Conservation (phyloP, 30 jellyfish, hydroid and myxozoan species). For the Clytia hemisphaerica region DNA sequence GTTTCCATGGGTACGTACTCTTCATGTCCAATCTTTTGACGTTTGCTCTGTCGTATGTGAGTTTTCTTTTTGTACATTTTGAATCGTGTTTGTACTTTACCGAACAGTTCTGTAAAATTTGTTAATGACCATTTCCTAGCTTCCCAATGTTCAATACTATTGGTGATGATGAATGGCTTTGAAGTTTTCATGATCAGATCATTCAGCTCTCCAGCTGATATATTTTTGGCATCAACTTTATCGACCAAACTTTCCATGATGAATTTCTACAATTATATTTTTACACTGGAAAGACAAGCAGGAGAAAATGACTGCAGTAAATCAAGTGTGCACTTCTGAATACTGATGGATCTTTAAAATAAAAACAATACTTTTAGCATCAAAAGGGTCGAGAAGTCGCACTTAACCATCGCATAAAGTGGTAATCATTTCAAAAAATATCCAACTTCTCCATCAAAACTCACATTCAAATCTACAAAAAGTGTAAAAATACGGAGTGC, state of each 20-base stretch:
- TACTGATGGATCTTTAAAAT: too few relatives aligned
- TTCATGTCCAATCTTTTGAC: conserved; percentile 11
- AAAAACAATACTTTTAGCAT: too few relatives aligned
- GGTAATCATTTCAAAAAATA: too few relatives aligned
- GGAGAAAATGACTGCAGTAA: too few relatives aligned
- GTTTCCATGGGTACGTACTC: conserved; percentile 48
- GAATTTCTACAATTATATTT: neutral
- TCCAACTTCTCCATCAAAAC: too few relatives aligned
- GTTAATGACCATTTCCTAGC: conserved; percentile 51
- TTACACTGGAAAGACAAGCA: too few relatives aligned
- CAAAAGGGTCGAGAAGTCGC: too few relatives aligned
- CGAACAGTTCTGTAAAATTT: conserved; percentile 21
- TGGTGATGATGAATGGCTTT: conserved; percentile 44
- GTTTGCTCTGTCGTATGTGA: neutral
- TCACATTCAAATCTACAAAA: too few relatives aligned
- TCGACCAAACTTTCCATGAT: neutral
- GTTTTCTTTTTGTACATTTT: conserved; percentile 20
- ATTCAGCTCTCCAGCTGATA: conserved; percentile 8
- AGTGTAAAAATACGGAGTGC: too few relatives aligned
- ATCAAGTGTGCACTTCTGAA: too few relatives aligned
- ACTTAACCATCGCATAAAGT: too few relatives aligned
- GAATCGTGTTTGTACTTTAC: conserved; percentile 30
- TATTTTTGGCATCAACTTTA: conserved; percentile 10
- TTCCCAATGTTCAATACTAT: conserved; percentile 62
- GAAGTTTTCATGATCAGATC: neutral